phyloP scores from a whole-genome alignment of 2,113 vertebrate genomes.

The Chinchilla lanigera region DNA sequence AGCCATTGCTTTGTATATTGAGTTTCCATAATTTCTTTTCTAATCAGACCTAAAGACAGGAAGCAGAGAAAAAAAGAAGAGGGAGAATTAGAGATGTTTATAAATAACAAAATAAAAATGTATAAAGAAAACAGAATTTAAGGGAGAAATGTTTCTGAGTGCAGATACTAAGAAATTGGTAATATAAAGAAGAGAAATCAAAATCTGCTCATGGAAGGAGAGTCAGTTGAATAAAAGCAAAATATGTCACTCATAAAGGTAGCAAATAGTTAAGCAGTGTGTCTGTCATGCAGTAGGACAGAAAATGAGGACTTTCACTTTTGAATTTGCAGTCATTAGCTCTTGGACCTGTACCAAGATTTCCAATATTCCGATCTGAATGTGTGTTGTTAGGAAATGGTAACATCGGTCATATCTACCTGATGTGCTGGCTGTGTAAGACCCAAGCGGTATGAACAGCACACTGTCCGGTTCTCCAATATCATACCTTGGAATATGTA shows the following conservation, averaged over 20 bases:
- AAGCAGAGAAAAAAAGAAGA: neutral
- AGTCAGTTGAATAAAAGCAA: neutral
- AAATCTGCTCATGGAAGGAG: neutral
- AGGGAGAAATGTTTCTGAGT: neutral
- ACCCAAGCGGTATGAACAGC: accelerated
- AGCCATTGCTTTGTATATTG: neutral
- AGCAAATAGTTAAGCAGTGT: no score
- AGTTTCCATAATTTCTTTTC: neutral
- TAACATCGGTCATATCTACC: accelerated
- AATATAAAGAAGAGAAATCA: neutral
- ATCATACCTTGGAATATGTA: neutral
- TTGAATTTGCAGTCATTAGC: accelerated
- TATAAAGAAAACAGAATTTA: neutral
- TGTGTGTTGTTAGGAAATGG: neutral
- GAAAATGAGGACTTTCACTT: accelerated
- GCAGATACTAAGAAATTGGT: neutral
- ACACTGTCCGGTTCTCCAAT: neutral
- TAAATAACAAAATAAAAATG: neutral
- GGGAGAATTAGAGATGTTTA: neutral
- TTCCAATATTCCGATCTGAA: neutral
- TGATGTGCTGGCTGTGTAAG: neutral
- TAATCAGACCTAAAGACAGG: neutral
- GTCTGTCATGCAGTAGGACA: accelerated
- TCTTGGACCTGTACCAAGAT: neutral
- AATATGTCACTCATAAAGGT: neutral